Base-by-base conservation (phyloP, 2,113 vertebrate genomes). In the Platanista minor region DNA sequence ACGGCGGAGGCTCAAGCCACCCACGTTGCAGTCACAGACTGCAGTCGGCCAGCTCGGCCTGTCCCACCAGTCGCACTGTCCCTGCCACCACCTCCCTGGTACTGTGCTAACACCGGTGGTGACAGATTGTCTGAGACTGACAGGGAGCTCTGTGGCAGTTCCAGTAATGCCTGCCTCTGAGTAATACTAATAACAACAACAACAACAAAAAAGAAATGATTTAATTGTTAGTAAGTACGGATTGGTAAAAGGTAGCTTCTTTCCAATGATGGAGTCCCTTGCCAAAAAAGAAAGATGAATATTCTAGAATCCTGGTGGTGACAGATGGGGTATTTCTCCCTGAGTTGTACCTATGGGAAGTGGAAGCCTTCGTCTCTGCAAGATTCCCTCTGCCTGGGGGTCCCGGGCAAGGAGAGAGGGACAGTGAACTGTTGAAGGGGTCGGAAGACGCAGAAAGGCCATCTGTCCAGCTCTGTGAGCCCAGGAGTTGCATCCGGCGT, bases 401-500 rank as follows among this genome's bases (percentile, higher is more conserved):
- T 33, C 43, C n/a, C 20, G 1, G 78, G 43, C 39, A 77, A 23
- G 49, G 21, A 71, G n/a, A 27, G 54, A 46, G 39, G 67, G 33
- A 4, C 77, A 52, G 33, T 31, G 33, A 57, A 41, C 46, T 12
- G 2, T 13, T 11, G 23, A 29, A 43, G 27, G 31, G 59, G 62
- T 46, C 0, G 1, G 59, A 4, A 5, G 15, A 9, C 10, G 23
- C 17, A 89, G 59, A 31, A 14, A 17, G 39, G 29, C 29, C 36
- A 2, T 59, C 14, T 29, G 3, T 71, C 54, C 8, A 31, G 39
- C 29, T 23, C 17, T 57, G 5, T 6, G 75, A 67, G 27, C n/a
- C 57, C 4, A 2, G 39, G 27, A 71, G 27, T 23, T 39, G 2
- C 3, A 1, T 33, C 8, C 1, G 23, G 33, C 2, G 0, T 15